Conservation (phyloP, 2,113 vertebrate genomes). For the Gorsachius goisagi region DNA sequence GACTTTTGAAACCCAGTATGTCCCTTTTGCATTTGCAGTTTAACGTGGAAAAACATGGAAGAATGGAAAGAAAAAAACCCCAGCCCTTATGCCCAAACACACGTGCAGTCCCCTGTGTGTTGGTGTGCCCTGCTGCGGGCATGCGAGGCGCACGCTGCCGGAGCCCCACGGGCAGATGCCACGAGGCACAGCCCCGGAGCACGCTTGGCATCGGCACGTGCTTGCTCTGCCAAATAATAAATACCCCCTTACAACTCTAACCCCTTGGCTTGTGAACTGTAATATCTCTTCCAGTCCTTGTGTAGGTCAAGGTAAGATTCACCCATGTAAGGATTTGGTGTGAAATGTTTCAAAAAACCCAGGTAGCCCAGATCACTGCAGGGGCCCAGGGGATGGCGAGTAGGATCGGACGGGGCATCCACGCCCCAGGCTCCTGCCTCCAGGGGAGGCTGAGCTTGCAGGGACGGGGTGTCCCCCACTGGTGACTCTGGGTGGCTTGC, state of each 20-base stretch:
- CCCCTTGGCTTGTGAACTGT: background rate
- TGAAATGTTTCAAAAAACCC: background rate
- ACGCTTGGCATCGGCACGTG: accelerated
- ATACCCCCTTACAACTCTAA: background rate
- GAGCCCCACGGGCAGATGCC: background rate
- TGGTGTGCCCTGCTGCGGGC: background rate
- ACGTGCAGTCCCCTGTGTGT: accelerated
- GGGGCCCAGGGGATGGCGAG: background rate
- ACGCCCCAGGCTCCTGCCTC: background rate
- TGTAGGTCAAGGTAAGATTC: background rate
- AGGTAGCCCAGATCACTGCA: background rate
- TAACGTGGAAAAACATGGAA: background rate
- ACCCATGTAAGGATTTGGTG: background rate
- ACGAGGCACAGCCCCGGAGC: accelerated
- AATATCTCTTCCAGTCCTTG: background rate
- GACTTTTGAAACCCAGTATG: background rate
- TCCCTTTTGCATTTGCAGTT: background rate
- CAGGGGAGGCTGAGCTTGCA: background rate
- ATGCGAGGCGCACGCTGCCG: accelerated
- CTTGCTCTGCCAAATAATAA: too few species aligned
- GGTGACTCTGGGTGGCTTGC: background rate
- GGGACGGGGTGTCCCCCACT: background rate
- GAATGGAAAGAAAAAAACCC: background rate
- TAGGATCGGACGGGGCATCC: accelerated
- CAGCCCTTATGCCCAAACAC: background rate